Conservation (phyloP, 2,113 vertebrate species). For the Bothrops jararaca region DNA sequence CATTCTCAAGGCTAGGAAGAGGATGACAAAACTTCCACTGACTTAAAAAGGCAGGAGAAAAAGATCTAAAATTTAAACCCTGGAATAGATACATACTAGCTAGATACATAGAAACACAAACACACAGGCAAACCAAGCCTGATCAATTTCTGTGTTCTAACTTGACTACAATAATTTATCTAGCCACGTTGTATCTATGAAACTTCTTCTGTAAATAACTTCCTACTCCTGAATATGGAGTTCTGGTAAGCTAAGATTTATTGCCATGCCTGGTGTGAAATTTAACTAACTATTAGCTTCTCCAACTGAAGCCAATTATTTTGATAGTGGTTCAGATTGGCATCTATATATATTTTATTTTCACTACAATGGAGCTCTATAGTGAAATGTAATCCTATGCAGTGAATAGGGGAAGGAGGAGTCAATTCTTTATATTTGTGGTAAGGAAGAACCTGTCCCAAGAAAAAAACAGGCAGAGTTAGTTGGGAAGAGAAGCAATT, state of each 20-base stretch:
- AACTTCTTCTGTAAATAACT: background rate
- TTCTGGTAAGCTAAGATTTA: background rate
- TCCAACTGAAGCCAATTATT: background rate
- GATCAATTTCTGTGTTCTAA: background rate
- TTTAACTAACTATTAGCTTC: background rate
- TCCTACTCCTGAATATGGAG: background rate
- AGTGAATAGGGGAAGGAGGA: background rate
- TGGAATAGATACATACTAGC: background rate
- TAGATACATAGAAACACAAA: background rate
- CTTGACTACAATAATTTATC: background rate
- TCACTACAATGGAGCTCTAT: background rate
- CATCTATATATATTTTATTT: background rate
- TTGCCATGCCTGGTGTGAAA: background rate
- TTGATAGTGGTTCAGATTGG: background rate
- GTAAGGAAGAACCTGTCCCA: background rate
- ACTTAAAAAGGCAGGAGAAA: background rate
- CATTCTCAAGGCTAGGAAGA: background rate
- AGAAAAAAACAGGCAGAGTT: background rate
- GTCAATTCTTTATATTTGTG: background rate
- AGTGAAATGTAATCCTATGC: background rate
- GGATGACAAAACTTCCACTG: background rate
- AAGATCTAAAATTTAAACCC: background rate
- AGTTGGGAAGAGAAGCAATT: background rate
- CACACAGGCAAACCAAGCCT: background rate
- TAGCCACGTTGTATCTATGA: background rate